Base-by-base conservation (phyloP, 2,797 vertebrate genomes). In the Pangasius krempfi region DNA sequence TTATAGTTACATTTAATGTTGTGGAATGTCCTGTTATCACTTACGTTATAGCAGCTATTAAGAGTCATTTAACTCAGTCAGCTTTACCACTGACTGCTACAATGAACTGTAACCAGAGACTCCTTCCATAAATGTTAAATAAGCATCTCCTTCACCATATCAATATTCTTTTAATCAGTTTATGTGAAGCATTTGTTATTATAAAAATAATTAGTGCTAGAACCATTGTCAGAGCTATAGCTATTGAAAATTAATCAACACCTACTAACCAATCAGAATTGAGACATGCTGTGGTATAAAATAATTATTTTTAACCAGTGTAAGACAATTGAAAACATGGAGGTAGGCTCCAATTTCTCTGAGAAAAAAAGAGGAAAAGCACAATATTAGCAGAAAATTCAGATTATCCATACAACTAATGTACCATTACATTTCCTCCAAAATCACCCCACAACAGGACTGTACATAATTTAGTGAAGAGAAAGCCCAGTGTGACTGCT, bases 401-500 rank as follows among this genome's bases (percentile, higher is more conserved):
- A 33, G 72, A 60, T 72, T 30, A 88, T 64, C 33, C 20, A 76
- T 75, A 33, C 33, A 47, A 2, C 44, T 84, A 70, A 85, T 33
- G 64, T 13, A 52, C 27, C 44, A 84, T 62, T 40, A 44, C 80
- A 62, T 70, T 85, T 85, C 47, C 16, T 66, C 44, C 8, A 66
- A 52, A 70, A 33, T 68, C 62, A 70, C n/a, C 12, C 2, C 64
- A 84, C 30, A 68, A 8, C n/a, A 33, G n/a, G 27, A 52, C 18
- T 84, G 82, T 68, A 85, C 18, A 33, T 83, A 37, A 84, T 70
- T 70, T 68, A 70, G 60, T 70, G 20, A 54, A 54, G 18, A 70
- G 30, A 70, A 85, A 84, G n/a, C 83, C 83, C 83, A 85, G 10
- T 33, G 10, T 54, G 83, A 33, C 64, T 70, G 64, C 44, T 70